Conservation (phyloP, 2,888 invertebrate species). For the Apodemia zela region DNA sequence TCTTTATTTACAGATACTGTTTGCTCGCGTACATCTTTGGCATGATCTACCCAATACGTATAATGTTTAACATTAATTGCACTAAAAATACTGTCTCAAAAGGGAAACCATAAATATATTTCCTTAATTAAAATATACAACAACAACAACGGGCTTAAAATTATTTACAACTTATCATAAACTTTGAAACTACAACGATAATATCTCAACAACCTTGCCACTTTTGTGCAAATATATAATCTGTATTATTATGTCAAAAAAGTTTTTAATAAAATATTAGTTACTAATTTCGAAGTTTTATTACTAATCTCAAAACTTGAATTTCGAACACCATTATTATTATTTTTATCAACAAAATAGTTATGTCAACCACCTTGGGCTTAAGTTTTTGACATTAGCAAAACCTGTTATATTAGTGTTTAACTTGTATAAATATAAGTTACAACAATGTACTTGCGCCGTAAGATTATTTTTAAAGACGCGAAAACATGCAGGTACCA, state of each 20-base stretch:
- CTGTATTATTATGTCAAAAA: neutral
- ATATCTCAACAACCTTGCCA: slow-evolving; percentile 33
- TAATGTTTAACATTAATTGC: slow-evolving; percentile 54
- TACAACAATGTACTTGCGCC: too few relatives aligned
- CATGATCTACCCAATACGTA: slow-evolving; percentile 61
- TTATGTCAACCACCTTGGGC: too few relatives aligned
- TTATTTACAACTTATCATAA: slow-evolving; percentile 46
- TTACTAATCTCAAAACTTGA: neutral
- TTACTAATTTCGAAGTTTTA: neutral
- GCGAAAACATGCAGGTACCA: too few relatives aligned
- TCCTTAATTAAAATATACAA: slow-evolving; percentile 31
- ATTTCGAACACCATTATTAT: neutral
- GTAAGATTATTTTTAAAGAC: too few relatives aligned
- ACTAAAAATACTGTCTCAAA: slow-evolving; percentile 64
- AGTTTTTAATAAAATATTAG: neutral
- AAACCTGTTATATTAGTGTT: neutral
- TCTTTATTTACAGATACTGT: slow-evolving; percentile 65
- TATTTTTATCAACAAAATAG: neutral
- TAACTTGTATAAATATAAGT: neutral
- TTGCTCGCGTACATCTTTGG: slow-evolving; percentile 70
- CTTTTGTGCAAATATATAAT: slow-evolving; percentile 35
- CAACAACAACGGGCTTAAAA: slow-evolving; percentile 35
- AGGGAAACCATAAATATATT: slow-evolving; percentile 27
- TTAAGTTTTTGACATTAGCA: neutral
- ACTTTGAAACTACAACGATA: slow-evolving; percentile 39